Evolutionary conservation across 2,113 vertebrate genomes (phyloP).

Genomic region (Cichladusa arquata): DNA sequence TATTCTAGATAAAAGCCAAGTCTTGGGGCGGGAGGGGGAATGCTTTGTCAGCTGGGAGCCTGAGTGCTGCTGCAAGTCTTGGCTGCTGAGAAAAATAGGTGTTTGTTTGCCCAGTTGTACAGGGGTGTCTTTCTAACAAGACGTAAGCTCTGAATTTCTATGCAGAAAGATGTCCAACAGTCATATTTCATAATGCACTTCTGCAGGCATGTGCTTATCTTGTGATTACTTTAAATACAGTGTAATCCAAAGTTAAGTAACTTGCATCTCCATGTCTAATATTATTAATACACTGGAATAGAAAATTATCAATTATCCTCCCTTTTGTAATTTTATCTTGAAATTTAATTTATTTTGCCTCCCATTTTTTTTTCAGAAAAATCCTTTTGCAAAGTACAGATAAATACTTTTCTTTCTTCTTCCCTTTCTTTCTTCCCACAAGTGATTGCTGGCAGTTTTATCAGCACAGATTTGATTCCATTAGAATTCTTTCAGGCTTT

Average conservation of each 20-base stretch:
- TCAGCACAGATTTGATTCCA: background rate
- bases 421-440: background rate
- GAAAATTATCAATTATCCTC: background rate
- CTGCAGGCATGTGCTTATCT: background rate
- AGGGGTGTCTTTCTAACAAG: background rate
- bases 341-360: background rate
- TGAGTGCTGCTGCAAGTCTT: background rate
- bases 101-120: background rate
- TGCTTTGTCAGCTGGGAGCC: background rate
- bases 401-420: background rate
- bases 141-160: background rate
- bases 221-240: background rate
- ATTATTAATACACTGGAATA: background rate
- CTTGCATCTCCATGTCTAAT: background rate
- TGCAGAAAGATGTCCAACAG: background rate
- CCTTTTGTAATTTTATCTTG: background rate
- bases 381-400: background rate
- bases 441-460: background rate
- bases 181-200: background rate
- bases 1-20: slow-evolving; percentile 17
- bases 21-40: background rate
- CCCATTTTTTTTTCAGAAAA: background rate
- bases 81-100: background rate
- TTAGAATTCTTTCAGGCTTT: background rate
- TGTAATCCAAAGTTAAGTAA: background rate